Percentiles rank a stretch among this genome's conserved stretches.
phyloP scores from a whole-genome alignment of 2,888 invertebrate genomes.

The Latheticus oryzae region DNA sequence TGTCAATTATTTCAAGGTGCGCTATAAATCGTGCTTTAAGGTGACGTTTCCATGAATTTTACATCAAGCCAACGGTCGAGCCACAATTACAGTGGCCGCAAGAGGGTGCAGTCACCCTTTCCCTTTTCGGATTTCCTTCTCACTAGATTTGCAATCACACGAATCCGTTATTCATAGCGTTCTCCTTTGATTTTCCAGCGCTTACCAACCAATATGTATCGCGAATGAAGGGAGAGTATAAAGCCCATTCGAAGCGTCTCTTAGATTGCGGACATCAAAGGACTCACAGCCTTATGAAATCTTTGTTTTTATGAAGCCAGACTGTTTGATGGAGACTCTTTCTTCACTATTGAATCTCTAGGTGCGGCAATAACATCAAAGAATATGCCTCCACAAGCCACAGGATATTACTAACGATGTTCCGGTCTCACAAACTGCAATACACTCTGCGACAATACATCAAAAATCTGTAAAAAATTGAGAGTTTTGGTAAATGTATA shows the following conservation, averaged over 20 bases:
- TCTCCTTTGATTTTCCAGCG: conserved; percentile 58
- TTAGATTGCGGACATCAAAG: conserved; percentile 59
- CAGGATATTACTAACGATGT: conserved; percentile 10
- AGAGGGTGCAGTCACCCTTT: conserved; percentile 40
- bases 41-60: conserved; percentile 63
- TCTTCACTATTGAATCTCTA: conserved; percentile 48
- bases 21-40: conserved; percentile 60
- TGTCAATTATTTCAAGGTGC: conserved; percentile 61
- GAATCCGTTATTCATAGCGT: conserved; percentile 55
- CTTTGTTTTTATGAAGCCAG: conserved; percentile 58
- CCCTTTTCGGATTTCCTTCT: conserved; percentile 40
- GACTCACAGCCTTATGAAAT: conserved; percentile 55
- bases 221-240: conserved; percentile 51
- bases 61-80: conserved; percentile 57
- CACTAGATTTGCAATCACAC: conserved; percentile 53
- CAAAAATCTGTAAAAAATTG: background rate
- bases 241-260: conserved; percentile 44
- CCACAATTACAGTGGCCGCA: conserved; percentile 55
- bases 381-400: conserved; percentile 9
- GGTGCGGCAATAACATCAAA: conserved; percentile 22
- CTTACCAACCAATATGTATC: conserved; percentile 59
- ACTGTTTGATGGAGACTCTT: conserved; percentile 48
- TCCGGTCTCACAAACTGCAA: conserved; percentile 2
- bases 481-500: no score
- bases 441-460: no score